A percentile compares a stretch with the other conserved stretches of the same genome.
phyloP scores from a whole-genome alignment of 2,888 invertebrate species.

The Ditula angustiorana region DNA sequence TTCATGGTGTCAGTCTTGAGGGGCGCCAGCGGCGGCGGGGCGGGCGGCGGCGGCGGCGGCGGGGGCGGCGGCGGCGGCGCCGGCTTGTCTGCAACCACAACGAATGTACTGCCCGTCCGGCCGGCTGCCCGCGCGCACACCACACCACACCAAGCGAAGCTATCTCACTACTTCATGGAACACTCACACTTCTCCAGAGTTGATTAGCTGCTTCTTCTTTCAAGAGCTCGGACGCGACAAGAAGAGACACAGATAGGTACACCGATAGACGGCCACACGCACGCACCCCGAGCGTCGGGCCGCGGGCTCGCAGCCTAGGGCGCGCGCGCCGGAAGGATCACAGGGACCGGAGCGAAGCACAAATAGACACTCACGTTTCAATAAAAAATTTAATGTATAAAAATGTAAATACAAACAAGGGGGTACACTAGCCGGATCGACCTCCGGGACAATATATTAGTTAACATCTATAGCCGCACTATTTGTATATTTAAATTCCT shows the following conservation, averaged over 20 bases:
- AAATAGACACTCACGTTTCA: slow-evolving; percentile 50
- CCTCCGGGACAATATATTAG: slow-evolving; percentile 32
- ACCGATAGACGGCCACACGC: neutral
- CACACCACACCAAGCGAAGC: slow-evolving; percentile 7
- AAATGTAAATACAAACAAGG: slow-evolving; percentile 57
- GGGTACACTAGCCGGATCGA: slow-evolving; percentile 37
- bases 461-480: slow-evolving; percentile 37
- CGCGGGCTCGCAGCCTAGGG: neutral
- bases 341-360: slow-evolving; percentile 29
- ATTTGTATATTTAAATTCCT: slow-evolving; percentile 19
- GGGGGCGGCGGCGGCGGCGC: slow-evolving; percentile 49
- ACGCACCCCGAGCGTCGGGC: neutral
- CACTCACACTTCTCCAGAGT: neutral
- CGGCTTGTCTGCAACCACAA: slow-evolving; percentile 51
- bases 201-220: neutral
- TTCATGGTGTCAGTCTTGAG: slow-evolving; percentile 71
- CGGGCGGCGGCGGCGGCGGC: slow-evolving; percentile 58
- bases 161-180: neutral
- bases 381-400: slow-evolving; percentile 65
- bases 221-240: neutral
- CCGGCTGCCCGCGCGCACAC: neutral
- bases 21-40: slow-evolving; percentile 58
- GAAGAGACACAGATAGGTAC: neutral
- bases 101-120: neutral
- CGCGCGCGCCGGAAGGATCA: slow-evolving; percentile 3